phyloP scores from a whole-genome alignment of 2,797 vertebrate species.

The Nyctibius grandis region DNA sequence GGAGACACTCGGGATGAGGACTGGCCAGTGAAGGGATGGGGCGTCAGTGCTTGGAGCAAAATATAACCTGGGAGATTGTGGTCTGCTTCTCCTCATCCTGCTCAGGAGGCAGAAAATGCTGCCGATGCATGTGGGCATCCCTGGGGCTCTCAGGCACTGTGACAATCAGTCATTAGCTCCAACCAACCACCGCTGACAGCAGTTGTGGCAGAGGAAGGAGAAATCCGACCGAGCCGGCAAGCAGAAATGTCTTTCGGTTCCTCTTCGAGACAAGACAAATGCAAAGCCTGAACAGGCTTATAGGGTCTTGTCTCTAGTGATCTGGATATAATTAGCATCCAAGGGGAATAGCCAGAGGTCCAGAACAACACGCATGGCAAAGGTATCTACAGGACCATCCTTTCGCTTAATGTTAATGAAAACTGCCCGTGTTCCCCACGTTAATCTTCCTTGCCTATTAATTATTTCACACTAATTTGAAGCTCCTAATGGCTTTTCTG shows the following conservation, averaged over 20 bases:
- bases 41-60: not conserved
- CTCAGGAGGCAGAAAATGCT: not conserved
- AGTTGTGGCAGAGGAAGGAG: not conserved
- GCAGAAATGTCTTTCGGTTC: not conserved
- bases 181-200: not conserved
- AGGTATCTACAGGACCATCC: not conserved
- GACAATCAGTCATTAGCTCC: not conserved
- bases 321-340: not conserved
- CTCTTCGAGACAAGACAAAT: not conserved
- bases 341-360: not conserved
- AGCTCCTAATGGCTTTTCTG: slow-evolving; percentile 43
- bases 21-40: no score
- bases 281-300: not conserved
- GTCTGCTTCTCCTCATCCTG: not conserved
- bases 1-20: not conserved
- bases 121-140: not conserved
- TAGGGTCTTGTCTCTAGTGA: not conserved
- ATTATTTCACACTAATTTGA: slow-evolving; percentile 55
- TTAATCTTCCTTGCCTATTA: slow-evolving; percentile 39
- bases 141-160: not conserved
- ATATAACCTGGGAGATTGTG: accelerated
- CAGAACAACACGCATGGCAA: not conserved
- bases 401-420: not conserved
- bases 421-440: accelerated
- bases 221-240: not conserved